A percentile compares a stretch with the other conserved stretches of the same genome.
These are phyloP conservation scores for Octopus bimaculoides DNA, from an alignment of 1,140 invertebrate species.

Conservation along the genomic window DNA sequence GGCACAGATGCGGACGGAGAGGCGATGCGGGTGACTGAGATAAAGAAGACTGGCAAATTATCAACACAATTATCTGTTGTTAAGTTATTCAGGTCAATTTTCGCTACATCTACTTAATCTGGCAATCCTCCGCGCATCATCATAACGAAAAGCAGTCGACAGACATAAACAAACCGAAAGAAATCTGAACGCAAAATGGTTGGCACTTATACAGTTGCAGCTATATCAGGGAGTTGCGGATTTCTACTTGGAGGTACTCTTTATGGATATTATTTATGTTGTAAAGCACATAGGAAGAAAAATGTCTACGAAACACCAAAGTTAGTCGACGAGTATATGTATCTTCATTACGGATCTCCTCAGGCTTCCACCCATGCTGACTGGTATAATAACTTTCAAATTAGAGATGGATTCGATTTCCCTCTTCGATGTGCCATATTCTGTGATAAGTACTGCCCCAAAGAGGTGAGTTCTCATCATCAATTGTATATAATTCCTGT, in stretches of 20 bases:
- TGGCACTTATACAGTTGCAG: not conserved
- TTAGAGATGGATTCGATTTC: slow-evolving; percentile 47
- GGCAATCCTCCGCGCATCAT: too few species aligned
- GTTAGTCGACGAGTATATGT: slow-evolving; percentile 50
- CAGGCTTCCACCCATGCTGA: slow-evolving; percentile 30
- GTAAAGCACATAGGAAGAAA: slow-evolving; percentile 8
- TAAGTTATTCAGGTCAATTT: too few species aligned
- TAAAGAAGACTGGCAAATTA: too few species aligned
- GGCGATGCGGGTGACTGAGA: too few species aligned
- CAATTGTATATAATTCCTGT: too few species aligned
- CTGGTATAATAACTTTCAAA: slow-evolving; percentile 41
- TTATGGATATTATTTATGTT: not conserved
- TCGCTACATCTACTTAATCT: too few species aligned
- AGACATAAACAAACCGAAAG: too few species aligned
- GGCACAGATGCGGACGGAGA: too few species aligned
- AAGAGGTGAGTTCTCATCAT: slow-evolving; percentile 19
- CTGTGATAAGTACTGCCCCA: slow-evolving; percentile 46
- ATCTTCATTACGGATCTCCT: slow-evolving; percentile 51
- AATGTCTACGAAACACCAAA: slow-evolving; percentile 53
- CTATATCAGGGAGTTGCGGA: not conserved
- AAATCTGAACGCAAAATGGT: not conserved
- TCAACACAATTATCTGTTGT: too few species aligned
- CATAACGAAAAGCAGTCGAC: too few species aligned
- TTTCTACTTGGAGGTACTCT: not conserved
- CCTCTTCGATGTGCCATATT: slow-evolving; percentile 54